A percentile compares a stretch with the other conserved stretches of the same genome.
Conservation (phyloP, 2,113 vertebrate genomes). For the Larimichthys crocea region DNA sequence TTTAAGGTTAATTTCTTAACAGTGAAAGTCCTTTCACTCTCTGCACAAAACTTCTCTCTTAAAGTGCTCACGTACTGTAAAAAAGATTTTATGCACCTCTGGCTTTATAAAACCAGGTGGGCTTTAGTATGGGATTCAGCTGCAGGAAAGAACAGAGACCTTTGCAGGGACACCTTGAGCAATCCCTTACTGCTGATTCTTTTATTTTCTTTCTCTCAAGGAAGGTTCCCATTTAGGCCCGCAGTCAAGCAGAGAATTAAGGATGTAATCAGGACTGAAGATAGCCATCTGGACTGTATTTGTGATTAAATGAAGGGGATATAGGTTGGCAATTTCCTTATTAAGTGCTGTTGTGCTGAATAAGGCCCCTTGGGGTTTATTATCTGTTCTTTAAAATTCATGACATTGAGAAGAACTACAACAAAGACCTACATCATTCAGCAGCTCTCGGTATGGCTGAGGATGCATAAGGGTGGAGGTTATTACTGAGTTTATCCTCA, state of each 20-base stretch:
- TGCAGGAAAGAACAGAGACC: conserved; percentile 17
- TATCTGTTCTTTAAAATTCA: conserved; percentile 79
- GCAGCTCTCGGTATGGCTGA: conserved; percentile 40
- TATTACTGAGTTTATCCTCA: conserved; percentile 56
- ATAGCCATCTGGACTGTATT: conserved; percentile 73
- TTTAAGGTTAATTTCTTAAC: not conserved
- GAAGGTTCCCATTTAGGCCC: conserved; percentile 54
- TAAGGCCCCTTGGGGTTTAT: conserved; percentile 76
- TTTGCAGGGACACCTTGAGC: conserved; percentile 51
- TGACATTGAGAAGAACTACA: conserved; percentile 73
- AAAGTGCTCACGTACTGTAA: not conserved
- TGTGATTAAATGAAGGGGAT: conserved; percentile 70
- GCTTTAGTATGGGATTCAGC: conserved; percentile 10
- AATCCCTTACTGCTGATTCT: conserved; percentile 49
- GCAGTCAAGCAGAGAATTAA: conserved; percentile 71
- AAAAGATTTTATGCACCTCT: conserved; percentile 3
- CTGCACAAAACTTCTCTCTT: not conserved
- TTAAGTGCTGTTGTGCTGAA: conserved; percentile 77
- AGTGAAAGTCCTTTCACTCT: conserved; percentile 1
- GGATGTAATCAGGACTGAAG: conserved; percentile 69
- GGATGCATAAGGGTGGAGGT: conserved; percentile 18
- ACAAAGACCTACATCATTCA: conserved; percentile 61
- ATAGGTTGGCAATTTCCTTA: conserved; percentile 71
- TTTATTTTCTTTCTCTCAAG: conserved; percentile 49
- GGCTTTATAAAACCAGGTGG: conserved; percentile 21